Evolutionary conservation across 2,888 invertebrate species (phyloP).

Genomic region (Ophion ellenae): DNA sequence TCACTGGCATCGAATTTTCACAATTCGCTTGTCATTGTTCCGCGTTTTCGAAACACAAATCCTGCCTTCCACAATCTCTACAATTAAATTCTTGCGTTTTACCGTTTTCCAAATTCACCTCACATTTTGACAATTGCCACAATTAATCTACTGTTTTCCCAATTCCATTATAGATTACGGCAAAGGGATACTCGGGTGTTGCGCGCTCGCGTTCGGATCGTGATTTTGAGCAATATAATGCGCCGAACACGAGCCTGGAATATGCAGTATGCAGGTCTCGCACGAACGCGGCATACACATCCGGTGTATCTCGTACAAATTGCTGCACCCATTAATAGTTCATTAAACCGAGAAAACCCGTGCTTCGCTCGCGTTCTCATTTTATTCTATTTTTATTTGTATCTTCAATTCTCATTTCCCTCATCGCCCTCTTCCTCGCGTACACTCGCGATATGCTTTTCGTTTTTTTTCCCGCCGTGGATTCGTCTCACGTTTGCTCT

Average conservation of each 20-base stretch:
- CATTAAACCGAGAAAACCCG: conserved; percentile 64
- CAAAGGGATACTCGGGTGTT: too few relatives aligned
- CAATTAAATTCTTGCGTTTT: too few relatives aligned
- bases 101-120: too few relatives aligned
- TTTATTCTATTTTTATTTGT: conserved; percentile 27
- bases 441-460: conserved; percentile 22
- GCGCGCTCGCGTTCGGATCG: neutral
- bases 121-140: too few relatives aligned
- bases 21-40: too few relatives aligned
- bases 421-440: neutral
- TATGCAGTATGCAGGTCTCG: conserved; percentile 67
- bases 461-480: neutral
- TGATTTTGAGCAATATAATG: neutral
- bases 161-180: too few relatives aligned
- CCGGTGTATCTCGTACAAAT: conserved; percentile 57
- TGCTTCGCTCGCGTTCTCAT: conserved; percentile 34
- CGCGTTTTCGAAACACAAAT: too few relatives aligned
- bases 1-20: too few relatives aligned
- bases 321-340: conserved; percentile 68
- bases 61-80: too few relatives aligned
- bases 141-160: too few relatives aligned
- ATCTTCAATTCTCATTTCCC: too few relatives aligned
- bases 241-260: neutral
- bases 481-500: conserved; percentile 9
- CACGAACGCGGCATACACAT: conserved; percentile 59